Percentiles rank a stretch among this genome's conserved stretches.
These are phyloP conservation scores for Andrena camellia DNA, from an alignment of 2,888 invertebrate species.

Conservation along the genomic window DNA sequence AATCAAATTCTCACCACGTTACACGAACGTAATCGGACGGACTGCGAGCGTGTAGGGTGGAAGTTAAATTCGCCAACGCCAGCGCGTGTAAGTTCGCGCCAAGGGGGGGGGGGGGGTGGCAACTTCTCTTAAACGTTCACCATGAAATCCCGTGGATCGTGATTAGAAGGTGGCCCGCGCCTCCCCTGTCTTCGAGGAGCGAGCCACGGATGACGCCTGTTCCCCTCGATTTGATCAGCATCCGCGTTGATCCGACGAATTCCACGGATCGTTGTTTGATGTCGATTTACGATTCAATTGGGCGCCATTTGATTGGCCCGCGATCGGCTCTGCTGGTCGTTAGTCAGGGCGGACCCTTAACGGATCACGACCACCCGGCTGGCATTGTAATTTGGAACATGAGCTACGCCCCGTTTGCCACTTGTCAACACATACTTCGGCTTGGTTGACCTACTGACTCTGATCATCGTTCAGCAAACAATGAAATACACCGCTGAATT, in stretches of 20 bases:
- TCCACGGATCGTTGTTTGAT: conserved; percentile 44
- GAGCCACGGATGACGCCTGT: conserved; percentile 14
- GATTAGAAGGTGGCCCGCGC: conserved; percentile 18
- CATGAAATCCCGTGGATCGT: conserved; percentile 11
- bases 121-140: conserved; percentile 3
- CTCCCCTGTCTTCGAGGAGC: conserved; percentile 2
- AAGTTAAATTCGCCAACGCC: conserved; percentile 25
- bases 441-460: not conserved
- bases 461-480: not conserved
- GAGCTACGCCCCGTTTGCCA: conserved; percentile 57
- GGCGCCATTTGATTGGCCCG: conserved; percentile 68
- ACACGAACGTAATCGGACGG: conserved; percentile 21
- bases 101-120: too few relatives aligned
- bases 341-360: conserved; percentile 62
- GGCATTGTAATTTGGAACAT: conserved; percentile 60
- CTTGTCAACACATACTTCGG: conserved; percentile 49
- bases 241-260: conserved; percentile 6
- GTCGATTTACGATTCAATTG: conserved; percentile 68
- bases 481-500: not conserved
- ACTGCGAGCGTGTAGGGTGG: not conserved
- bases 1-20: conserved; percentile 52
- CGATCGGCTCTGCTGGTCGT: conserved; percentile 54
- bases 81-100: conserved; percentile 38
- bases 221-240: conserved; percentile 16
- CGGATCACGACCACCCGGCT: conserved; percentile 49